phyloP scores from a whole-genome alignment of 2,888 invertebrate genomes.

The Molorchus minor region DNA sequence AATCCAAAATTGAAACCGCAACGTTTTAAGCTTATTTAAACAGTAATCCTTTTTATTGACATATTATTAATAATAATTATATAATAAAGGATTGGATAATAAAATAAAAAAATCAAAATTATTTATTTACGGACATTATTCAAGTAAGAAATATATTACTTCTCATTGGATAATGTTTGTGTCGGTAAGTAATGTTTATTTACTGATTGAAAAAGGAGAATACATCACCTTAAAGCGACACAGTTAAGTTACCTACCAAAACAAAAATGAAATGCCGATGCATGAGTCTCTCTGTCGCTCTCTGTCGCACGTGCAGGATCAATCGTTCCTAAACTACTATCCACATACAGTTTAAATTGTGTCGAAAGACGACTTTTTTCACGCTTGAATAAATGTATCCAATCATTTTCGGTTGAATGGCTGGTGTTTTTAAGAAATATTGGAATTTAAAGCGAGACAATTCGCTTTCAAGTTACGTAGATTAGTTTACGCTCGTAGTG shows the following conservation, averaged over 20 bases:
- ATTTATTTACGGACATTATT: no score
- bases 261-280: conserved; percentile 34
- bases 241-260: conserved; percentile 35
- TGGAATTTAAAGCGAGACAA: conserved; percentile 53
- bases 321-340: conserved; percentile 30
- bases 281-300: conserved; percentile 27
- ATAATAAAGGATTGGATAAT: no score
- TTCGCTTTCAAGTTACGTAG: conserved; percentile 55
- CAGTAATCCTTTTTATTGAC: no score
- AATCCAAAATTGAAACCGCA: no score
- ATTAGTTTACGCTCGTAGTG: conserved; percentile 50
- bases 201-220: no score
- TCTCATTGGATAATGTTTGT: no score
- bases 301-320: conserved; percentile 16
- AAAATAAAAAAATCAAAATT: no score
- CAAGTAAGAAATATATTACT: no score
- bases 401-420: conserved; percentile 57
- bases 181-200: no score
- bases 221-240: no score
- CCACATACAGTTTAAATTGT: conserved; percentile 32
- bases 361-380: conserved; percentile 45
- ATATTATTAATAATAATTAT: no score
- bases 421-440: conserved; percentile 56
- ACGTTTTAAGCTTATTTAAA: no score
- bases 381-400: conserved; percentile 54